Evolutionary conservation across 2,797 vertebrate genomes (phyloP).

Genomic region (Sebastes kiyomatsui): DNA sequence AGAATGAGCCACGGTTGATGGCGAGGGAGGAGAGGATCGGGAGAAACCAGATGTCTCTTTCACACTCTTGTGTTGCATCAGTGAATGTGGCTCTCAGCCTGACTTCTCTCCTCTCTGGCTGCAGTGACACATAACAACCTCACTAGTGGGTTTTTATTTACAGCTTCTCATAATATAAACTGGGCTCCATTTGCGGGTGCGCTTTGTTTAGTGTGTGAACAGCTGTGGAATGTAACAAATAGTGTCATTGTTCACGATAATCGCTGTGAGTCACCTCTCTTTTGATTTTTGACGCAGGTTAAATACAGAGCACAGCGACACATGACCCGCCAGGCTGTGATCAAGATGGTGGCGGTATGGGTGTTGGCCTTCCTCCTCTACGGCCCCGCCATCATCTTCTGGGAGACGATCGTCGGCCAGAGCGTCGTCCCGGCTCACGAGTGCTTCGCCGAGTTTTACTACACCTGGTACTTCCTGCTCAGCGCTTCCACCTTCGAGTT

Average conservation of each 20-base stretch:
- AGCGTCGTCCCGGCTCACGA: constrained; percentile 89
- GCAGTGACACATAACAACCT: constrained; percentile 43
- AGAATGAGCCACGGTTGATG: constrained; percentile 28
- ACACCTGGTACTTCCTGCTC: constrained; percentile 98
- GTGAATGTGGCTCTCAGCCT: constrained; percentile 58
- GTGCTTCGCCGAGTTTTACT: constrained; percentile 95
- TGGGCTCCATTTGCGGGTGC: constrained; percentile 15
- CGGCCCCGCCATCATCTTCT: constrained; percentile 95
- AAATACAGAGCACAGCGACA: constrained; percentile 94
- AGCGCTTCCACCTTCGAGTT: constrained; percentile 95
- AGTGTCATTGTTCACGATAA: constrained; percentile 8
- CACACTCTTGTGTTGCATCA: constrained; percentile 53
- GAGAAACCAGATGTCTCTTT: constrained; percentile 76
- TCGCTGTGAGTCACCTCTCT: constrained; percentile 37
- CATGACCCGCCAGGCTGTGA: constrained; percentile 88
- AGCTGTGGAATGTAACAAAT: constrained; percentile 38
- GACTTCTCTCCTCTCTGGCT: constrained; percentile 45
- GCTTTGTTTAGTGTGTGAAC: constrained; percentile 29
- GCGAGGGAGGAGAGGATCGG: constrained; percentile 12
- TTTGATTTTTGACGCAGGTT: constrained; percentile 80
- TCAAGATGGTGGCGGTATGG: constrained; percentile 95
- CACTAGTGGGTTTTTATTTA: constrained; percentile 63
- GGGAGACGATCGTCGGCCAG: constrained; percentile 88
- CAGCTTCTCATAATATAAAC: constrained; percentile 44
- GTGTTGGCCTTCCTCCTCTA: constrained; percentile 94